Base-by-base conservation (phyloP, 2,888 invertebrate genomes). In the Tetragnatha montana region DNA sequence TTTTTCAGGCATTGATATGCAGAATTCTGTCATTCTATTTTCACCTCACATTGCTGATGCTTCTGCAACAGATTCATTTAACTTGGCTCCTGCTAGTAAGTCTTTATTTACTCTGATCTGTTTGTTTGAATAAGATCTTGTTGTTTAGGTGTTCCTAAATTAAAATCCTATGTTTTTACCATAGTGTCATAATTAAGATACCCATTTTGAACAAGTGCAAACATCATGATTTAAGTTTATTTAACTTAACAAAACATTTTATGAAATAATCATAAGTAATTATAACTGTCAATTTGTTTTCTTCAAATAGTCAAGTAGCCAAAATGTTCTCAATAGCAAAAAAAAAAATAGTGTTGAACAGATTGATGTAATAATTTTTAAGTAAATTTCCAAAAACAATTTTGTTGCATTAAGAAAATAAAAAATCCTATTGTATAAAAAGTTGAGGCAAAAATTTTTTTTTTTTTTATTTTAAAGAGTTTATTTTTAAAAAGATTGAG, bases 21-120 rank as follows among this genome's bases (percentile, higher is more conserved):
- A 82, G n/a, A 90, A 78, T 69, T 86, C 87, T 69, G 69, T 82
- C n/a, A 87, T 90, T 19, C 81, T 90, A 0, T 90, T 90, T 69
- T 73, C 82, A n/a, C 89, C 86, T 71, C 78, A 83, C 74, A 81
- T 90, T 74, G 71, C 82, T 17, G 82, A 87, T 21, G 86, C 82
- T n/a, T 82, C 87, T 21, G 35, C 89, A 60, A 35, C 81, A n/a
- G 89, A 90, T 73, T 78, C 89, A 17, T 90, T 85, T 68, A 76
- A 90, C 83, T 51, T 82, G n/a, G 71, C 81, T 7, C 51, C 81
- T 49, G 69, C 89, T 47, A 78, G 89, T 89, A 19, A 71, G 84
- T 81, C 47, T 70, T 51, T 49, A 60, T 51, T 35, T 22, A 69
- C 60, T 60, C 19, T 19, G 12, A 6, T 19, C 19, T 12, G 21